Base-by-base conservation (phyloP, 2,113 vertebrate genomes). In the Siniperca knerii region DNA sequence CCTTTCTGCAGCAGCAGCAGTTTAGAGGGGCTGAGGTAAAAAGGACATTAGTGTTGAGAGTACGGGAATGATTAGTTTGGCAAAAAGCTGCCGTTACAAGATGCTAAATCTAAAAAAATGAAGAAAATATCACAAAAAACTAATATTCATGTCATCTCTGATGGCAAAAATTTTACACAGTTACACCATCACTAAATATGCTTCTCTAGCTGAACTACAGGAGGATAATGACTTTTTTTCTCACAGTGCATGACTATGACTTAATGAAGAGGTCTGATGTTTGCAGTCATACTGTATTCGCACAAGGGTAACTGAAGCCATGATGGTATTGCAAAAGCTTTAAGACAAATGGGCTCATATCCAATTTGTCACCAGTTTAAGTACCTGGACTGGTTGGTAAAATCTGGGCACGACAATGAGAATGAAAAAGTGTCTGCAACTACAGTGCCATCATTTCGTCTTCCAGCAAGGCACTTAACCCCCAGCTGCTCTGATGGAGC, bases 401-500 rank as follows among this genome's bases (percentile, higher is more conserved):
- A 81, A 86, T 75, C 35, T 83, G 20, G 35, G 48, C 61, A 54
- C 29, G 42, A 67, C 11, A 8, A 37, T 62, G 66, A 71, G 70
- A 75, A 75, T 73, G 81, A 79, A 61, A 79, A 81, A 85, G 72
- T 44, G 64, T 77, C 69, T 64, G 62, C 72, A 72, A 70, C 65
- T 64, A 74, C 66, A 77, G 57, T 69, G 71, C 78, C 73, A 71
- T 89, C 60, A 76, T 79, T 87, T 84, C 8, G 12, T 67, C 79
- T 88, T 85, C 52, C 73, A 77, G 81, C 57, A 55, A 86, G 80
- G 80, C 72, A 89, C 87, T 88, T 81, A 90, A 88, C 82, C 88
- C 80, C 80, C 77, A 86, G 75, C 77, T 73, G 88, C 79, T 88
- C 80, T 82, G 79, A 87, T 64, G 25, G 79, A 68, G 72, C 81